These are phyloP conservation scores for Pongo abelii DNA, from an alignment of 2,113 vertebrate species.

Conservation along the genomic window DNA sequence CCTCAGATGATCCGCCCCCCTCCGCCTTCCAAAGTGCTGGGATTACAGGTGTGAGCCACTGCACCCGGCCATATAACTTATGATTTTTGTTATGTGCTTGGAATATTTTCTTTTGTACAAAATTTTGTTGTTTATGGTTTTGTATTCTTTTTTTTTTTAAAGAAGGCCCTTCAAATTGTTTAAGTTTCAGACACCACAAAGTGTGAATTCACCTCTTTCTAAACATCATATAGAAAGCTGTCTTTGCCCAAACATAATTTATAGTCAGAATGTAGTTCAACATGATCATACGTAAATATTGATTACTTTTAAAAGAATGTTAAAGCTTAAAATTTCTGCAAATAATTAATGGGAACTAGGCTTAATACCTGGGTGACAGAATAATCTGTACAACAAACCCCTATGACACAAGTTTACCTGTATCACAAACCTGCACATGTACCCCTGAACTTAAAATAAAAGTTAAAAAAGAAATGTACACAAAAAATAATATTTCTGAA, in stretches of 20 bases:
- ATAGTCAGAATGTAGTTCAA: neutral
- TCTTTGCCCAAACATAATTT: neutral
- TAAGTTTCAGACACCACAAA: neutral
- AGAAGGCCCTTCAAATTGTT: neutral
- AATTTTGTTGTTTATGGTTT: slow-evolving; percentile 40
- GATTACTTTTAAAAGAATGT: neutral
- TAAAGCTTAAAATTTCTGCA: slow-evolving; percentile 44
- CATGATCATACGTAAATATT: neutral
- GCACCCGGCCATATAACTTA: too few relatives aligned
- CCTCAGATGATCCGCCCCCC: too few relatives aligned
- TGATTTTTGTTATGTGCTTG: slow-evolving; percentile 1
- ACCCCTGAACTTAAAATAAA: too few relatives aligned
- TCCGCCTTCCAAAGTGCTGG: too few relatives aligned
- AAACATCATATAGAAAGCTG: slow-evolving; percentile 25
- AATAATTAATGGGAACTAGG: too few relatives aligned
- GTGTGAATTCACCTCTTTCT: slow-evolving; percentile 29
- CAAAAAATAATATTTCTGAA: slow-evolving; percentile 33
- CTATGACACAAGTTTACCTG: too few relatives aligned
- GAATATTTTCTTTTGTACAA: slow-evolving; percentile 31
- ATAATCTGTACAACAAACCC: too few relatives aligned
- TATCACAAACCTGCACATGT: too few relatives aligned
- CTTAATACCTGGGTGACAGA: too few relatives aligned
- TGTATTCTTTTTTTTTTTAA: slow-evolving; percentile 17
- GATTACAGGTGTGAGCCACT: too few relatives aligned
- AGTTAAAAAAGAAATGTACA: too few relatives aligned